Conservation (phyloP, 1,140 invertebrate species). For the Heliconius hewitsoni region DNA sequence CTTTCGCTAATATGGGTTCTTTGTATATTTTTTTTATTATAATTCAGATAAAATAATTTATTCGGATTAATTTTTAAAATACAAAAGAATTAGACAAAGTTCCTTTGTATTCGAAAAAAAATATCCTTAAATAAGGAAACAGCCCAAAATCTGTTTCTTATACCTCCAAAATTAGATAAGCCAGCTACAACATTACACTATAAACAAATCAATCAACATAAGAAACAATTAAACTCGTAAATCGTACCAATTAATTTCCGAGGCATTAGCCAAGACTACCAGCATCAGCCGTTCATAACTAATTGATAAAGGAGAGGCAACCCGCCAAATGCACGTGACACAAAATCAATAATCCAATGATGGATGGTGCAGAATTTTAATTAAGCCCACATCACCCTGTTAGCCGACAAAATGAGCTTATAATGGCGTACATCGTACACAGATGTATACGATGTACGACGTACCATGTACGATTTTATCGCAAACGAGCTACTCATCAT, state of each 20-base stretch:
- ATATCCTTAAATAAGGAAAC: too few species aligned
- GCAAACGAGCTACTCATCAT: slow-evolving; percentile 37
- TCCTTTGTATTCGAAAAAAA: too few species aligned
- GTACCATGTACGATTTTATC: slow-evolving; percentile 30
- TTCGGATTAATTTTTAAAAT: too few species aligned
- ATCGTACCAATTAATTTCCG: slow-evolving; percentile 40
- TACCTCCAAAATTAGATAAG: neutral
- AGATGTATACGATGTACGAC: slow-evolving; percentile 6
- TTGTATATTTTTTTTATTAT: too few species aligned
- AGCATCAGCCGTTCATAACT: slow-evolving; percentile 54
- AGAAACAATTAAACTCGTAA: slow-evolving; percentile 18
- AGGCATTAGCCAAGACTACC: slow-evolving; percentile 47
- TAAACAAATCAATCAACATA: neutral
- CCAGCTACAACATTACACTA: neutral
- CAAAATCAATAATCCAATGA: slow-evolving; percentile 75
- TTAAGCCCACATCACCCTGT: slow-evolving; percentile 72
- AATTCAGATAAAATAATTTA: too few species aligned
- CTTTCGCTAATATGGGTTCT: too few species aligned
- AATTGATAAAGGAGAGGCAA: slow-evolving; percentile 69
- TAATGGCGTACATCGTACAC: slow-evolving; percentile 56
- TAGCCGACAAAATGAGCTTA: slow-evolving; percentile 72
- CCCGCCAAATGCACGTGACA: slow-evolving; percentile 66
- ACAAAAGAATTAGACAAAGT: too few species aligned
- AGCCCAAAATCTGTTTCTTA: neutral
- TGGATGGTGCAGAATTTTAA: slow-evolving; percentile 75